Evolutionary conservation across 1,140 invertebrate genomes (phyloP).

Genomic region (Bombus ignitus): DNA sequence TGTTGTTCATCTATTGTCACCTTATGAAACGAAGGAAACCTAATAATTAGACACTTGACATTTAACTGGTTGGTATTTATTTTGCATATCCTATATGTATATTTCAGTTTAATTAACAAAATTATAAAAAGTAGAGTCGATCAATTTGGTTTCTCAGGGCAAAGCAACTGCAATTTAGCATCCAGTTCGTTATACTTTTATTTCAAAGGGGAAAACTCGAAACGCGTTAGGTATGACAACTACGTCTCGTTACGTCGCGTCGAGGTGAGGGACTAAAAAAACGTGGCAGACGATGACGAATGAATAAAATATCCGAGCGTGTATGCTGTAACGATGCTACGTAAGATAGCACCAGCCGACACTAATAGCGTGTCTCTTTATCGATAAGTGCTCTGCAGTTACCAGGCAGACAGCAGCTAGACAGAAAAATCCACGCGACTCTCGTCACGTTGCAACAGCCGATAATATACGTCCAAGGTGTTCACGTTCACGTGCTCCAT

Average conservation of each 20-base stretch:
- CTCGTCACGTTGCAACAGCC: constrained; percentile 10
- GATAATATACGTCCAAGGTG: constrained; percentile 16
- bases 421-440: constrained; percentile 42
- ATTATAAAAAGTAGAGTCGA: no score
- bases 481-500: constrained; percentile 1
- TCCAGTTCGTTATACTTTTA: no score
- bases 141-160: no score
- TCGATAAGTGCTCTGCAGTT: constrained; percentile 20
- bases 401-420: constrained; percentile 35
- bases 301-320: constrained; percentile 38
- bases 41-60: no score
- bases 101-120: no score
- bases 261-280: neutral
- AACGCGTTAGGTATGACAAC: neutral
- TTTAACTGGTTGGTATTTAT: no score
- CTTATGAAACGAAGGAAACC: no score
- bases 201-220: neutral
- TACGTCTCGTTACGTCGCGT: neutral
- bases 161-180: no score
- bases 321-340: constrained; percentile 18
- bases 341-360: constrained; percentile 7
- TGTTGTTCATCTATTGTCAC: no score
- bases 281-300: constrained; percentile 9
- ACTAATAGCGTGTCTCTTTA: constrained; percentile 31
- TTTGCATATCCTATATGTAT: no score